Conservation (phyloP, 2,113 vertebrate genomes). For the Vimba vimba region DNA sequence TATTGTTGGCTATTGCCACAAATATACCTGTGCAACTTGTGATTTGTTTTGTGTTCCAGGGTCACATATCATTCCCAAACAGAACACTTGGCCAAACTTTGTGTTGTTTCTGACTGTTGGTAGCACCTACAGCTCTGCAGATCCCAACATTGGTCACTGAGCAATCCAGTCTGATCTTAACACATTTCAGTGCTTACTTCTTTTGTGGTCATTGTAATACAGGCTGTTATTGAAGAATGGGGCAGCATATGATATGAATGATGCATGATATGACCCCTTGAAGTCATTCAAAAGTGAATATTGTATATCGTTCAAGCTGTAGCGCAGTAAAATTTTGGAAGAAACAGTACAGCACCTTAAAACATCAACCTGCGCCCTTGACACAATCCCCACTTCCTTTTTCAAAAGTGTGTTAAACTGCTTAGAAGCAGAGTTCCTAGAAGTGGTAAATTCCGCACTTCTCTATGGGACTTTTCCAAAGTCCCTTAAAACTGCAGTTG, state of each 20-base stretch:
- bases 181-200: background rate
- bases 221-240: slow-evolving; percentile 58
- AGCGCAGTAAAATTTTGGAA: no score
- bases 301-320: background rate
- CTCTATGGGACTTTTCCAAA: no score
- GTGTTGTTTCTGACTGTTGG: background rate
- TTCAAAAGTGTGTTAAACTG: no score
- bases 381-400: no score
- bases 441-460: no score
- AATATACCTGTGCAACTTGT: no score
- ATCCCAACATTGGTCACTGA: background rate
- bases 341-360: no score
- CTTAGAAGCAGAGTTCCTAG: no score
- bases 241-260: background rate
- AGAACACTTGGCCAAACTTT: background rate
- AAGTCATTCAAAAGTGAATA: slow-evolving; percentile 26
- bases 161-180: background rate
- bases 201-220: slow-evolving; percentile 31
- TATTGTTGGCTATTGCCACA: no score
- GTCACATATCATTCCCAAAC: background rate
- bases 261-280: slow-evolving; percentile 27
- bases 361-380: no score
- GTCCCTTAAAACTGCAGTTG: no score
- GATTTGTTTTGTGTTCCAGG: no score
- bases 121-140: background rate